Conservation (phyloP, 2,113 vertebrate genomes). For the Cochlearius cochlearius region DNA sequence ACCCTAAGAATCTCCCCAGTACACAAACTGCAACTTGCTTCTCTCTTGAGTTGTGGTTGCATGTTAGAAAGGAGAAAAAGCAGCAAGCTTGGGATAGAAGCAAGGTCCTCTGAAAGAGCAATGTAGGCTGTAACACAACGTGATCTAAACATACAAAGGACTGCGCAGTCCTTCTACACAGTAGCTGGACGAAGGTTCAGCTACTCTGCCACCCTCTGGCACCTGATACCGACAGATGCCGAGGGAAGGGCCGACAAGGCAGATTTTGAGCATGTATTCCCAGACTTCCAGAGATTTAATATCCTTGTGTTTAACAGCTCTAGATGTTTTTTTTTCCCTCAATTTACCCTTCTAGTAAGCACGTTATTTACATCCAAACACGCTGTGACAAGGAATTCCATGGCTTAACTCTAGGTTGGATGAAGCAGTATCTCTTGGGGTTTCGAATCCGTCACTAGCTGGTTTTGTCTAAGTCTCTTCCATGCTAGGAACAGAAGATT, state of each 20-base stretch:
- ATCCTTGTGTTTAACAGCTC: neutral
- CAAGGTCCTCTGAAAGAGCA: neutral
- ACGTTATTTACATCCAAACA: neutral
- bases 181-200: neutral
- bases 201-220: neutral
- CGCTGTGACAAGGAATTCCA: neutral
- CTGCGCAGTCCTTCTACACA: accelerated
- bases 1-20: neutral
- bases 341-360: neutral
- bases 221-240: neutral
- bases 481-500: neutral
- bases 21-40: neutral
- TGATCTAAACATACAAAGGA: neutral
- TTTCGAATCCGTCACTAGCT: neutral
- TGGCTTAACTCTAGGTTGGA: neutral
- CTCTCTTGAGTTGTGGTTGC: neutral
- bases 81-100: neutral
- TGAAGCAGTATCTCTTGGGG: neutral
- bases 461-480: neutral
- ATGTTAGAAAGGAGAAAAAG: neutral
- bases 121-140: neutral
- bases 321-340: neutral
- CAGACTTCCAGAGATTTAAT: neutral
- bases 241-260: neutral
- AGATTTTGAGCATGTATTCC: neutral